Percentiles rank a stretch among this genome's conserved stretches.
phyloP scores from a whole-genome alignment of 2,797 vertebrate genomes.

The Trichosurus vulpecula region DNA sequence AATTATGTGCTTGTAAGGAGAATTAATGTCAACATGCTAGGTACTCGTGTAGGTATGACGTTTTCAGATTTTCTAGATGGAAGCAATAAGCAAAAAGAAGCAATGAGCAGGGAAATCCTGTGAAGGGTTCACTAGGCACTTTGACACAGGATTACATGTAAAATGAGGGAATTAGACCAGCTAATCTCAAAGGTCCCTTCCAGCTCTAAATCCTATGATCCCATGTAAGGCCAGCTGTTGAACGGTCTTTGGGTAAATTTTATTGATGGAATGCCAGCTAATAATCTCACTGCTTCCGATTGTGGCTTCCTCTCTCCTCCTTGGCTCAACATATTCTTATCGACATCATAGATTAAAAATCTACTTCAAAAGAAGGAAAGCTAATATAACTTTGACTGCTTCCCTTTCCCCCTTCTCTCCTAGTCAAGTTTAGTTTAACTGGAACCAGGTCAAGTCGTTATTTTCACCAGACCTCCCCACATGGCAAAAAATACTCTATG shows the following conservation, averaged over 20 bases:
- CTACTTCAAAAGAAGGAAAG: constrained; percentile 65
- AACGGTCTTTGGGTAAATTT: not conserved
- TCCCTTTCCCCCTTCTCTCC: constrained; percentile 59
- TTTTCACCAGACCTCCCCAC: constrained; percentile 49
- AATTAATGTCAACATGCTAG: not conserved
- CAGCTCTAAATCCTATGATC: constrained; percentile 25
- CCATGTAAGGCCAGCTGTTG: not conserved
- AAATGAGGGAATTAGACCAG: not conserved
- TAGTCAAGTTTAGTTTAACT: constrained; percentile 46
- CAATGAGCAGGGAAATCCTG: not conserved
- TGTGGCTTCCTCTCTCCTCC: not conserved
- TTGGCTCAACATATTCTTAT: not conserved
- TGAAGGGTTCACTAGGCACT: not conserved
- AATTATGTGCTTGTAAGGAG: not conserved
- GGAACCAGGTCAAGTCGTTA: constrained; percentile 59
- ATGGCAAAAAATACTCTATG: constrained; percentile 65
- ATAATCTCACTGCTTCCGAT: not conserved
- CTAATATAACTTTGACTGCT: constrained; percentile 26
- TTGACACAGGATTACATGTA: constrained; percentile 6
- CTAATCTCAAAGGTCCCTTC: constrained; percentile 3
- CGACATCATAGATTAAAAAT: not conserved
- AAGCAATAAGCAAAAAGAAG: not conserved
- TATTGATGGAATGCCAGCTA: not conserved
- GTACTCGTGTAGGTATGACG: not conserved
- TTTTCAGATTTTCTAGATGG: not conserved